Base-by-base conservation (phyloP, 2,888 invertebrate genomes). In the Thymelicus lineola region DNA sequence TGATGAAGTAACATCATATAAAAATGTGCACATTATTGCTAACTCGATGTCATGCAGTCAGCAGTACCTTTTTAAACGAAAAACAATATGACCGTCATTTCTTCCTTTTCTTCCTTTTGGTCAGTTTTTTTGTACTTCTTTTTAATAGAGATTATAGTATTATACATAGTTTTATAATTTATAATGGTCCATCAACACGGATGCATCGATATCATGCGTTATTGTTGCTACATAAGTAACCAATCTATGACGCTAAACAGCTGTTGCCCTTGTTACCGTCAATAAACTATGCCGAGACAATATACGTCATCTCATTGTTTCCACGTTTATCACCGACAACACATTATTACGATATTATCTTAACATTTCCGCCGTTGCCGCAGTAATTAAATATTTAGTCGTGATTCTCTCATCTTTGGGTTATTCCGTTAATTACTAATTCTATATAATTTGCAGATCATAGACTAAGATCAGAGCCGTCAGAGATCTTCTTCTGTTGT, bases 221-320 rank as follows among this genome's bases (percentile, higher is more conserved):
- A 35, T 42, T 42, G 55, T 15, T 53, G 35, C 7, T 62, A n/a
- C n/a, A n/a, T n/a, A 45, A 53, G 61, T 68, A 68, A 61, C 28
- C 60, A 67, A 57, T 35, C 17, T 36, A 57, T 62, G 62, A 57
- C 45, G 68, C 17, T 45, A 28, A 46, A 36, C 46, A 62, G 57
- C 62, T 57, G 55, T 62, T 62, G 62, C 68, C 68, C 46, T 68
- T 68, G 67, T 67, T 61, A 15, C 59, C 12, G 59, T 53, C 59
- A n/a, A 60, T 67, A 60, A 14, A 68, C 35, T 17, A 46, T 45
- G 42, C 36, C 28, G 28, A 55, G 68, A 57, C 57, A 36, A 55
- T n/a, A 15, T 17, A 57, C 68, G 68, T 68, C 68, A 68, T 46
- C 57, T 61, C 68, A 62, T 68, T 68, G 68, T 68, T 68, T 48